Percentiles rank a stretch among this genome's conserved stretches.
These are phyloP conservation scores for Virgularia gustaviana DNA, from an alignment of 92 coral and sea anemone species.

Conservation along the genomic window DNA sequence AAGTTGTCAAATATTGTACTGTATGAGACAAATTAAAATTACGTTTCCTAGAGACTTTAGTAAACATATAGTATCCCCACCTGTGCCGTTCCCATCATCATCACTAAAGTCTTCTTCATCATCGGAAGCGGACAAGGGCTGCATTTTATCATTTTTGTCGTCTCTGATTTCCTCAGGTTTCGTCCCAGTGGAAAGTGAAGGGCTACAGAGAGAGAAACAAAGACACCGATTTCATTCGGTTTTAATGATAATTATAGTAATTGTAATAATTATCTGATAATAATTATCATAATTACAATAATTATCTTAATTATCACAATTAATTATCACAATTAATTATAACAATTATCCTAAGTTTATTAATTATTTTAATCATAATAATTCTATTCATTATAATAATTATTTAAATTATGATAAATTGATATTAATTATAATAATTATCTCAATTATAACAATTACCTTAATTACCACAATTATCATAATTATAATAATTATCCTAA, in stretches of 20 bases:
- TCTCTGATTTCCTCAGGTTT: slow-evolving; percentile 17
- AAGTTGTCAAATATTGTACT: neutral
- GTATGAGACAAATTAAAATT: neutral
- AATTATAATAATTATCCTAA: too few relatives aligned
- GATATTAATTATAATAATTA: too few relatives aligned
- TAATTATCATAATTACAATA: neutral
- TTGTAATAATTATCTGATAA: too few relatives aligned
- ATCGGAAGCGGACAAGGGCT: slow-evolving; percentile 46
- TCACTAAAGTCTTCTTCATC: slow-evolving; percentile 79
- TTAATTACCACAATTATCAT: too few relatives aligned
- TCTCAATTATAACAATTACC: too few relatives aligned
- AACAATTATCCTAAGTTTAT: too few relatives aligned
- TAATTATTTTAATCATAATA: too few relatives aligned
- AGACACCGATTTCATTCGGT: neutral
- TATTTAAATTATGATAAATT: too few relatives aligned
- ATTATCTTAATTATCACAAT: too few relatives aligned
- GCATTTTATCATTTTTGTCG: slow-evolving; percentile 29
- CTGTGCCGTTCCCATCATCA: slow-evolving; percentile 53
- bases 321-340: too few relatives aligned
- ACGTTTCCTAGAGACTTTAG: neutral
- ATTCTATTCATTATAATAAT: too few relatives aligned
- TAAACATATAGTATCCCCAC: neutral
- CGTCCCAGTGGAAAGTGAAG: neutral
- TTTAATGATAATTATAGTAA: neutral
- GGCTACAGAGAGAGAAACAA: neutral